These are phyloP conservation scores for Netta rufina DNA, from an alignment of 2,797 vertebrate genomes.

Conservation along the genomic window DNA sequence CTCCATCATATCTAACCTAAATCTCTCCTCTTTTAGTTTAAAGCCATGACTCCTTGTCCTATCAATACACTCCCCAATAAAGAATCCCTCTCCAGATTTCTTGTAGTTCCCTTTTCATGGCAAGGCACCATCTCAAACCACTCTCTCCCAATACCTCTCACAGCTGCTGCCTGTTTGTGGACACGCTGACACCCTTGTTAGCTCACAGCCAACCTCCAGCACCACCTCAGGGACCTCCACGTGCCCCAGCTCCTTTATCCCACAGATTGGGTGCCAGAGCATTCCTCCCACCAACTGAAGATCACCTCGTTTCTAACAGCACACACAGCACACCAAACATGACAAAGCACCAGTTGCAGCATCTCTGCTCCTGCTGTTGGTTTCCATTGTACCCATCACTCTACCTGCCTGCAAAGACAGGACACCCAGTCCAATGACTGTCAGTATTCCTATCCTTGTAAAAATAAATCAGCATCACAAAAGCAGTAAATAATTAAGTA, in stretches of 20 bases:
- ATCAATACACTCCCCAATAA: too few relatives aligned
- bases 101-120: background rate
- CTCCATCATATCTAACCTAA: too few relatives aligned
- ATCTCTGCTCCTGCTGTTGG: background rate
- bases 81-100: too few relatives aligned
- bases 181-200: rapidly evolving
- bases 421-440: background rate
- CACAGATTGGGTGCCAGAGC: rapidly evolving
- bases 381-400: background rate
- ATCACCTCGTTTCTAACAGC: background rate
- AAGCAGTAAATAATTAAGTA: background rate
- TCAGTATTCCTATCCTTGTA: rapidly evolving
- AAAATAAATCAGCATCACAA: background rate
- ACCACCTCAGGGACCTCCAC: background rate
- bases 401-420: rapidly evolving
- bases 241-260: background rate
- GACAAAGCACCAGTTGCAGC: background rate
- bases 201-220: background rate
- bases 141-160: background rate
- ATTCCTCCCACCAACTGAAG: background rate
- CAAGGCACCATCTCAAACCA: background rate
- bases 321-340: background rate
- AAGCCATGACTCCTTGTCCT: too few relatives aligned
- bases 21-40: too few relatives aligned
- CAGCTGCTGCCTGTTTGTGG: rapidly evolving